phyloP scores from a whole-genome alignment of 2,113 vertebrate species.

The Pongo pygmaeus region DNA sequence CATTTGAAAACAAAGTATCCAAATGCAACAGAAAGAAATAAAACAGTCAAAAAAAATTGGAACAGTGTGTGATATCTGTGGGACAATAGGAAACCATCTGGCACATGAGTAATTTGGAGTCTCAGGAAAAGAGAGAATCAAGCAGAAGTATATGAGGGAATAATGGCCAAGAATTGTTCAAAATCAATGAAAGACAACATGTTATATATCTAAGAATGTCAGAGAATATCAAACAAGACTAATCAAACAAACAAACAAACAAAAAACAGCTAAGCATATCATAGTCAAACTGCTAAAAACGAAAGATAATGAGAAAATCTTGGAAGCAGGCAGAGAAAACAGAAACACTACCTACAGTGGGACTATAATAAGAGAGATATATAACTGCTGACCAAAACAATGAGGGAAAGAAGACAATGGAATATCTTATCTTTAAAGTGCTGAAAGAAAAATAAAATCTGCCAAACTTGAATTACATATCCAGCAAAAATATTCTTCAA shows the following conservation, averaged over 20 bases:
- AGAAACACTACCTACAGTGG: not conserved
- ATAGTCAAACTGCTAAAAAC: not conserved
- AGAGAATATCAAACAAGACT: not conserved
- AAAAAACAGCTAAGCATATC: not conserved
- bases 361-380: not conserved
- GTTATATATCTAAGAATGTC: not conserved
- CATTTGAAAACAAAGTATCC: not conserved
- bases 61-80: not conserved
- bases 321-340: not conserved
- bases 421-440: not conserved
- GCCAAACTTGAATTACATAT: not conserved
- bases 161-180: not conserved
- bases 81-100: not conserved
- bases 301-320: not conserved
- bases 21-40: constrained; percentile 29
- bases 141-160: not conserved
- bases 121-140: not conserved
- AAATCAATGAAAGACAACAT: not conserved
- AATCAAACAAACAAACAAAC: not conserved
- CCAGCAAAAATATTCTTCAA: not conserved
- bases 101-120: not conserved
- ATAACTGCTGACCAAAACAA: not conserved
- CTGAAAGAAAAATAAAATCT: constrained; percentile 14
- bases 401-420: not conserved
- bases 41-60: not conserved